Base-by-base conservation (phyloP, 2,797 vertebrate genomes). In the Falco novaeseelandiae region DNA sequence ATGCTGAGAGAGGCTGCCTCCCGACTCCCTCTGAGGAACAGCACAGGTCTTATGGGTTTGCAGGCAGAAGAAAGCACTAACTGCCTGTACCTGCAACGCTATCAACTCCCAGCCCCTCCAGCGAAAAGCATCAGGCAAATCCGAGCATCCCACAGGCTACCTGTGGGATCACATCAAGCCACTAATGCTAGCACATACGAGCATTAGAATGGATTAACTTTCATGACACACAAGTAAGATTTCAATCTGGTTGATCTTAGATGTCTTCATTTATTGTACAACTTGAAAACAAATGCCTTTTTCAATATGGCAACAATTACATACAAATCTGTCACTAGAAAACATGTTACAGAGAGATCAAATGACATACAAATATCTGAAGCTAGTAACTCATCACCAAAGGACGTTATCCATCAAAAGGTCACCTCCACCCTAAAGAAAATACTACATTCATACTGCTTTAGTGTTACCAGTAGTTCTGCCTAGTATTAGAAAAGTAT, bases 201-300 rank as follows among this genome's bases (percentile, higher is more conserved):
- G 22, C 22, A 36, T n/a, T 25, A 52, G 29, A 61, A 61, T 1
- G 9, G 5, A 61, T 10, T 2, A 36, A 51, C 26, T 40, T 58
- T 27, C 51, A 58, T 6, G 54, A 42, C 3, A 23, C 0, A 0
- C 1, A 0, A 59, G 27, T 6, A 77, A 62, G 22, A 59, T 52
- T 85, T 71, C 15, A 13, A 11, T 54, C 55, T 55, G n/a, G 2
- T 22, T 42, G 54, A 51, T 65, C 66, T 55, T 20, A 54, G 7
- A 73, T 14, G 29, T 40, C 62, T 93, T 71, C 65, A 90, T 66
- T 55, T 44, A 81, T 8, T 48, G 62, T 27, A 19, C 62, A 69
- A 21, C 21, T 80, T 81, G 34, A 44, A 90, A 90, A 77, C 6
- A 83, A 77, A 48, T 8, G 34, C 9, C 13, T 72, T 77, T 79